These are phyloP conservation scores for Drosophila orosa DNA, from an alignment of 1,140 invertebrate species.

Conservation along the genomic window DNA sequence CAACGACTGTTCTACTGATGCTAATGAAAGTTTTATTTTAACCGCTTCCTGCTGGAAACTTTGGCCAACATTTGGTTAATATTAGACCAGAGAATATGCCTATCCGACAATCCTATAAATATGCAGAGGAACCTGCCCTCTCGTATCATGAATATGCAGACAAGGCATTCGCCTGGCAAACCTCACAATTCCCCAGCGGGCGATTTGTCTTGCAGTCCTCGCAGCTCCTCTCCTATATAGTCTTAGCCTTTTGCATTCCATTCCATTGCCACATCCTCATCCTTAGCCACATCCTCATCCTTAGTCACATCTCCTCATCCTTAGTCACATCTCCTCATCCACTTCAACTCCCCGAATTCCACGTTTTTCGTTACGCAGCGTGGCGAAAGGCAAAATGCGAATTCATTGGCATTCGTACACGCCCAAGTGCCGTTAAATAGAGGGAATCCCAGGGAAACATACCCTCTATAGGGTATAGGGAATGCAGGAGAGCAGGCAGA, in stretches of 20 bases:
- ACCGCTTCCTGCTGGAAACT: constrained; percentile 1
- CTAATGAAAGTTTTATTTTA: constrained; percentile 24
- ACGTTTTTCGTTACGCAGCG: constrained; percentile 60
- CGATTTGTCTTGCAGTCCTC: constrained; percentile 47
- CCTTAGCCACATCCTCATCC: too few species aligned
- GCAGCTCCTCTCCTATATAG: constrained; percentile 5
- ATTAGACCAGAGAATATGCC: constrained; percentile 9
- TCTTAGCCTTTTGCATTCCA: constrained; percentile 16
- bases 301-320: background rate
- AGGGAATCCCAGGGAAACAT: constrained; percentile 1
- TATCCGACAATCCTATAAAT: constrained; percentile 21
- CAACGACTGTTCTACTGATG: background rate
- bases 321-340: background rate
- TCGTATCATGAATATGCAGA: constrained; percentile 27
- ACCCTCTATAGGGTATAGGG: background rate
- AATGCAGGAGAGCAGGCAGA: constrained; percentile 6
- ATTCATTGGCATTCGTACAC: constrained; percentile 68
- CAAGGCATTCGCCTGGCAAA: constrained; percentile 11
- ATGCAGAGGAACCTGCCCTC: constrained; percentile 16
- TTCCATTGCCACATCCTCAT: background rate
- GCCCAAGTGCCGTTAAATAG: constrained; percentile 50
- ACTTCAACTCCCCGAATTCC: constrained; percentile 15
- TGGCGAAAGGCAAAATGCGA: constrained; percentile 65
- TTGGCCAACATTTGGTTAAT: constrained; percentile 19
- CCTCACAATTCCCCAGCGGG: constrained; percentile 42